phyloP scores from a whole-genome alignment of 2,797 vertebrate species.

The Sternarchorhynchus goeldii region DNA sequence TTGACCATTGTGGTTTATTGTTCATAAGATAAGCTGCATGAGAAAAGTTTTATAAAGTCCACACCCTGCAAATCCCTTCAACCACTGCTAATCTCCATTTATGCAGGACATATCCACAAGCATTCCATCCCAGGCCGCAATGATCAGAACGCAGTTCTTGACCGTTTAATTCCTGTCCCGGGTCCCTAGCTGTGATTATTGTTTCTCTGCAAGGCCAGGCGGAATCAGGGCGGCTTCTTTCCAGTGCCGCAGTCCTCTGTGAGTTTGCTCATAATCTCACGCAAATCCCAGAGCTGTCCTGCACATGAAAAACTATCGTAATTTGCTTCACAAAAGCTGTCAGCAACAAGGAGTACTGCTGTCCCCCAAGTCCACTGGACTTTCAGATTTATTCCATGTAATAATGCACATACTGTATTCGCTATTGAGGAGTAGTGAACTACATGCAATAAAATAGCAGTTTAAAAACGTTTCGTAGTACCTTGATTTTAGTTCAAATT shows the following conservation, averaged over 20 bases:
- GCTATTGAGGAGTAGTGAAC: too few species aligned
- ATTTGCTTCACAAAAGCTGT: constrained; percentile 55
- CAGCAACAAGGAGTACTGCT: constrained; percentile 46
- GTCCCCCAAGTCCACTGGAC: constrained; percentile 30
- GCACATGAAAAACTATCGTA: constrained; percentile 57
- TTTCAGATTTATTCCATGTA: constrained; percentile 32
- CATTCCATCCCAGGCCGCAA: constrained; percentile 42
- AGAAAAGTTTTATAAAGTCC: constrained; percentile 37
- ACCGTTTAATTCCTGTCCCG: constrained; percentile 59
- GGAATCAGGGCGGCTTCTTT: constrained; percentile 23
- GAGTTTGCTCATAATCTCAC: constrained; percentile 45
- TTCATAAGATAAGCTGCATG: background rate
- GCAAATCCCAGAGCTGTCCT: constrained; percentile 49
- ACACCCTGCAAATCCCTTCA: constrained; percentile 41
- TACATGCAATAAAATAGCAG: too few species aligned
- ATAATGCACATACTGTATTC: constrained; percentile 30
- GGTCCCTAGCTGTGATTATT: constrained; percentile 48
- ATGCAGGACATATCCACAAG: constrained; percentile 25
- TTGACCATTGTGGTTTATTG: constrained; percentile 18
- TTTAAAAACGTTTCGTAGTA: too few species aligned
- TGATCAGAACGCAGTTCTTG: constrained; percentile 57
- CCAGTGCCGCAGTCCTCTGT: constrained; percentile 40
- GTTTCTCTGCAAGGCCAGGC: constrained; percentile 42
- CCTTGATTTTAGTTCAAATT: too few species aligned
- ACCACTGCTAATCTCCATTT: constrained; percentile 43